A percentile compares a stretch with the other conserved stretches of the same genome.
These are phyloP conservation scores for Baryphthengus martii DNA, from an alignment of 2,113 vertebrate species.

Conservation along the genomic window DNA sequence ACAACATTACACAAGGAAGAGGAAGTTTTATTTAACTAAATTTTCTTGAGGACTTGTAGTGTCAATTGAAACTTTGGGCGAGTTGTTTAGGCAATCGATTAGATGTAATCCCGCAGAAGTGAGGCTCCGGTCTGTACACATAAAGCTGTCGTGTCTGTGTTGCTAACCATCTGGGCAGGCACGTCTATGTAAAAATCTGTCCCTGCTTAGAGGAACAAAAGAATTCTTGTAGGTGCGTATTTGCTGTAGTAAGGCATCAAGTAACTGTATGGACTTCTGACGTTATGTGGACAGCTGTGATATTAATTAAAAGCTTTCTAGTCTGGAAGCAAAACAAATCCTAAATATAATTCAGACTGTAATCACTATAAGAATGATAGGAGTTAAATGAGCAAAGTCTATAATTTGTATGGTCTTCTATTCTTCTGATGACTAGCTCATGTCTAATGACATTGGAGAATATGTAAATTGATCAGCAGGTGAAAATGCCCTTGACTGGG, in stretches of 20 bases:
- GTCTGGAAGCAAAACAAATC: constrained; percentile 58
- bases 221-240: background rate
- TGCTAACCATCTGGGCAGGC: background rate
- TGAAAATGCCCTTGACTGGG: constrained; percentile 77
- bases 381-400: constrained; percentile 62
- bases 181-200: background rate
- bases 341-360: constrained; percentile 55
- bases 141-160: background rate
- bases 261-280: background rate
- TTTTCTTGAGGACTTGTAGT: background rate
- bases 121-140: background rate
- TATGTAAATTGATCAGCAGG: constrained; percentile 77
- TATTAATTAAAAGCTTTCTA: constrained; percentile 45
- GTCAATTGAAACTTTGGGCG: background rate
- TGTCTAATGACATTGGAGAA: constrained; percentile 69
- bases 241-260: background rate
- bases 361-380: constrained; percentile 51
- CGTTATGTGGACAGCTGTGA: constrained; percentile 4
- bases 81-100: background rate
- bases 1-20: fast-evolving
- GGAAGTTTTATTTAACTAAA: background rate
- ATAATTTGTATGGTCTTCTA: constrained; percentile 48
- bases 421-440: constrained; percentile 66
- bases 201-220: background rate
- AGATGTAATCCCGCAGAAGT: background rate